These are phyloP conservation scores for Fragum fragum DNA, from an alignment of 2,888 invertebrate genomes.

Conservation along the genomic window DNA sequence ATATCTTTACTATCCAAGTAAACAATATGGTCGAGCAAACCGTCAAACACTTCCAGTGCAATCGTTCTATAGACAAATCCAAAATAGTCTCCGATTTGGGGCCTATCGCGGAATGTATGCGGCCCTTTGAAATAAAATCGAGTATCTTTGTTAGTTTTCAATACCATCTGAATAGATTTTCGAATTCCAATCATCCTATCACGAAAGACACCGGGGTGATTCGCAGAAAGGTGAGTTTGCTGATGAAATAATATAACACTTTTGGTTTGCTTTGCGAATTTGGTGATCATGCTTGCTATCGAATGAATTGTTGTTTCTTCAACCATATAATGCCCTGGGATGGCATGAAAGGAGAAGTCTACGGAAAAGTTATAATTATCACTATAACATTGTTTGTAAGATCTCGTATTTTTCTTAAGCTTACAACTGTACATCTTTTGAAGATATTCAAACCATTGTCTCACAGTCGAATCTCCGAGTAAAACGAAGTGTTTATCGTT, in stretches of 20 bases:
- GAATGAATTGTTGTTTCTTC: neutral
- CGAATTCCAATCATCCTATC: neutral
- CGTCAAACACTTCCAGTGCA: slow-evolving; percentile 14
- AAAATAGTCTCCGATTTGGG: slow-evolving; percentile 21
- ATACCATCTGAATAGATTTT: neutral
- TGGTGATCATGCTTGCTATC: neutral
- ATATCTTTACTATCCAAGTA: slow-evolving; percentile 27
- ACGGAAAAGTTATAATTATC: neutral
- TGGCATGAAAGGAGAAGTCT: neutral
- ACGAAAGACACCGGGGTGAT: neutral
- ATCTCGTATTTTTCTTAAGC: neutral
- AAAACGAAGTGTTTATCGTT: neutral
- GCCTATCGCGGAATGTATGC: neutral
- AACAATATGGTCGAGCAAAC: slow-evolving; percentile 4
- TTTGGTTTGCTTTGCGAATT: neutral
- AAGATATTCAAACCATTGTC: slow-evolving; percentile 9
- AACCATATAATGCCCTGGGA: neutral
- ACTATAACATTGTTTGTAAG: neutral
- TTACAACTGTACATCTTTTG: neutral
- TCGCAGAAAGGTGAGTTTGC: neutral
- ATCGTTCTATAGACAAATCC: slow-evolving; percentile 14
- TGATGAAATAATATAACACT: neutral
- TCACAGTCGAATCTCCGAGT: slow-evolving; percentile 23
- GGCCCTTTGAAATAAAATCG: slow-evolving; percentile 12
- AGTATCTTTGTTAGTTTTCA: neutral